A percentile compares a stretch with the other conserved stretches of the same genome.
Evolutionary conservation across 2,797 vertebrate species (phyloP).

Genomic region (Botia kubotai): DNA sequence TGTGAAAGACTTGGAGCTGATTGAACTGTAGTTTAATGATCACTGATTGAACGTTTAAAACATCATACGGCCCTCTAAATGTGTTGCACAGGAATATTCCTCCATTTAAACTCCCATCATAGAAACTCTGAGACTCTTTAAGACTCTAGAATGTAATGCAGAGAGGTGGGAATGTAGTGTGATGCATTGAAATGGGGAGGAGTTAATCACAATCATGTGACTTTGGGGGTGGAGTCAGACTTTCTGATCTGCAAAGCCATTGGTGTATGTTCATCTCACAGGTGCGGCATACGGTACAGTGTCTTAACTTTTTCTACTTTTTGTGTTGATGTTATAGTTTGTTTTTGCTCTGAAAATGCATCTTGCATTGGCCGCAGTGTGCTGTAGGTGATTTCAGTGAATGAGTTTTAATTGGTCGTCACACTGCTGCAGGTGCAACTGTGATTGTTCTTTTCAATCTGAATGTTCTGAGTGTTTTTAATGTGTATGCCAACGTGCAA

Average conservation of each 20-base stretch:
- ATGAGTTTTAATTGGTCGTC: constrained; percentile 25
- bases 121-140: constrained; percentile 87
- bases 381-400: constrained; percentile 27
- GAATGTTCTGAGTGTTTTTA: not conserved
- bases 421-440: constrained; percentile 77
- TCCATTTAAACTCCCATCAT: constrained; percentile 76
- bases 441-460: constrained; percentile 65
- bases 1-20: constrained; percentile 87
- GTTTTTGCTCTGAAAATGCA: constrained; percentile 71
- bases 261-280: constrained; percentile 75
- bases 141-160: constrained; percentile 65
- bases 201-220: constrained; percentile 68
- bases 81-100: constrained; percentile 88
- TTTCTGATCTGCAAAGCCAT: constrained; percentile 77
- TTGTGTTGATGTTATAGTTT: constrained; percentile 77
- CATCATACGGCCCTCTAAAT: constrained; percentile 81
- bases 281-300: constrained; percentile 79
- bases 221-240: constrained; percentile 77
- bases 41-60: constrained; percentile 95
- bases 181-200: constrained; percentile 73
- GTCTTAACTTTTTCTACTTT: constrained; percentile 75
- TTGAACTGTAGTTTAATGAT: constrained; percentile 81
- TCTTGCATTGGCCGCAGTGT: constrained; percentile 76
- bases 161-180: constrained; percentile 62
- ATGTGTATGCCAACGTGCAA: constrained; percentile 78